These are phyloP conservation scores for Melanostigma gelatinosum DNA, from an alignment of 2,113 vertebrate species.

Conservation along the genomic window DNA sequence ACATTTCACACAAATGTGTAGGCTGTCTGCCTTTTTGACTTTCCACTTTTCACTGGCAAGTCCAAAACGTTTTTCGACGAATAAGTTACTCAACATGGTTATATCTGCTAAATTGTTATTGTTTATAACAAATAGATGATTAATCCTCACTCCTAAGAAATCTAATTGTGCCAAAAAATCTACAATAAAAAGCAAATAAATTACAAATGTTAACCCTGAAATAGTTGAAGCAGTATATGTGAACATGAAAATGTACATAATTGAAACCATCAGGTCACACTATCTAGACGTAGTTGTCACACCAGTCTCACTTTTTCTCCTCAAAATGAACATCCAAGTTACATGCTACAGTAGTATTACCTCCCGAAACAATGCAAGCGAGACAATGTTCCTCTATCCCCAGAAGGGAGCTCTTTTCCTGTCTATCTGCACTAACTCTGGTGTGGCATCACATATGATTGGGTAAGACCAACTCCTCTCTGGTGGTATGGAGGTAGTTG, in stretches of 20 bases:
- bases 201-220: not conserved
- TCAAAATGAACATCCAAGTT: not conserved
- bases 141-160: not conserved
- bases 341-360: not conserved
- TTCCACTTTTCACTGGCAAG: not conserved
- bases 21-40: not conserved
- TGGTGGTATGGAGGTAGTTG: not conserved
- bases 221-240: not conserved
- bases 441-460: constrained; percentile 2
- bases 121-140: constrained; percentile 1
- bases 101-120: constrained; percentile 28
- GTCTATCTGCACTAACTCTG: not conserved
- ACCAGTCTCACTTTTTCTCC: not conserved
- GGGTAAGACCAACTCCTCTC: not conserved
- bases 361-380: not conserved
- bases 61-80: not conserved
- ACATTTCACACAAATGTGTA: not conserved
- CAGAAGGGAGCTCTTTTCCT: not conserved
- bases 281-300: not conserved
- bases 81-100: not conserved
- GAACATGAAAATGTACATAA: not conserved
- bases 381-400: not conserved
- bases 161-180: not conserved
- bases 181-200: not conserved
- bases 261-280: not conserved